Conservation (phyloP, 2,797 vertebrate species). For the Alfaro cultratus region DNA sequence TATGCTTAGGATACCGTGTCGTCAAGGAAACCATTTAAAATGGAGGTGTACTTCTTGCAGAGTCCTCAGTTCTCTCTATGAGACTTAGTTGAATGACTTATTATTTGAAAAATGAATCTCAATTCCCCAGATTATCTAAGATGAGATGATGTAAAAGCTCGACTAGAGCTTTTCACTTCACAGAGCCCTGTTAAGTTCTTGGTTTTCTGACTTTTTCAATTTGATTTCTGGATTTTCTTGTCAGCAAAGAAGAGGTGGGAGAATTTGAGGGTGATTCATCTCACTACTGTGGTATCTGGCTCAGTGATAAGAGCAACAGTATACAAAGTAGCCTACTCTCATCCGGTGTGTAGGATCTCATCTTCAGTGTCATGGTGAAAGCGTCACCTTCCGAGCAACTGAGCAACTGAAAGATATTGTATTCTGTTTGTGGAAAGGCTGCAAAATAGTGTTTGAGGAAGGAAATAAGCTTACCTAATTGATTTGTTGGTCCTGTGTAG, state of each 20-base stretch:
- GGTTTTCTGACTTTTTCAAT: slow-evolving; percentile 34
- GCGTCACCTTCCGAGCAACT: slow-evolving; percentile 31
- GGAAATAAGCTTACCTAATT: neutral
- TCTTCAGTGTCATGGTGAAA: slow-evolving; percentile 40
- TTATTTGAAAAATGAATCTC: slow-evolving; percentile 15
- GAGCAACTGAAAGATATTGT: slow-evolving; percentile 23
- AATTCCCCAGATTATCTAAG: slow-evolving; percentile 6
- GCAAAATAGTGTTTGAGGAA: neutral
- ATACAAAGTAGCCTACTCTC: slow-evolving; percentile 57
- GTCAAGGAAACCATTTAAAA: slow-evolving; percentile 76
- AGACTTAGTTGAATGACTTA: slow-evolving; percentile 19
- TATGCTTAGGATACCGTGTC: slow-evolving; percentile 68
- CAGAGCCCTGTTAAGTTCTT: slow-evolving; percentile 29
- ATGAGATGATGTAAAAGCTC: slow-evolving; percentile 16
- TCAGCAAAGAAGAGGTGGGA: slow-evolving; percentile 62
- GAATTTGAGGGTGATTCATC: slow-evolving; percentile 69
- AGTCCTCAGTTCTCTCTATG: slow-evolving; percentile 30
- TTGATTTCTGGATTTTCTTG: slow-evolving; percentile 51
- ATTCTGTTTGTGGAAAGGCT: slow-evolving; percentile 21
- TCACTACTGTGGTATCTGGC: slow-evolving; percentile 63
- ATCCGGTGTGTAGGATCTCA: slow-evolving; percentile 64
- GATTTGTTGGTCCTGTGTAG: slow-evolving; percentile 18
- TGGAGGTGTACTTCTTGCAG: slow-evolving; percentile 35
- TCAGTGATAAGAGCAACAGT: slow-evolving; percentile 48
- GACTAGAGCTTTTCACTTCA: slow-evolving; percentile 24